phyloP scores from a whole-genome alignment of 2,797 vertebrate species.

The Epinephelus malabaricus region DNA sequence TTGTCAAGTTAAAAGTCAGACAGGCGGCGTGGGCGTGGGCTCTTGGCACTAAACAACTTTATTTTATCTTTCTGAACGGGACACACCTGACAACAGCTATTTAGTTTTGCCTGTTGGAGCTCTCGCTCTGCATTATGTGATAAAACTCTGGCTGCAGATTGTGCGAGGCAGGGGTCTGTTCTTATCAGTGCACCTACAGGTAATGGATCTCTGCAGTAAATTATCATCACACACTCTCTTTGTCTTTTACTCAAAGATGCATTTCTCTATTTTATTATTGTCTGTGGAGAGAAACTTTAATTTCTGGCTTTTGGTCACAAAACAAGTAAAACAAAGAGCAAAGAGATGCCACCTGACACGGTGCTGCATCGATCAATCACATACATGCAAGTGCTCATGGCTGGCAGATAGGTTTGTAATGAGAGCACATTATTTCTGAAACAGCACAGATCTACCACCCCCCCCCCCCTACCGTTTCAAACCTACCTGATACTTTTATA shows the following conservation, averaged over 20 bases:
- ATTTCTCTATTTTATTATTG: neutral
- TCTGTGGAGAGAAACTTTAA: neutral
- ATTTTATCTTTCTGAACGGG: slow-evolving; percentile 17
- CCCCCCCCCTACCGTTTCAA: no score
- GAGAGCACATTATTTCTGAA: no score
- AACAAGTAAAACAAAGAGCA: neutral
- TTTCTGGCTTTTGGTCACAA: neutral
- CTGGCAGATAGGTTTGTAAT: no score
- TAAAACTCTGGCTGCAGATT: slow-evolving; percentile 6
- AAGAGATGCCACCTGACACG: no score
- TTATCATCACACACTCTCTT: neutral
- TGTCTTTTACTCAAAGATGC: neutral
- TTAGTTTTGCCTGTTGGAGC: slow-evolving; percentile 18
- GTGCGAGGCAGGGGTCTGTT: slow-evolving; percentile 2
- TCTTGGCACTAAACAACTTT: slow-evolving; percentile 11
- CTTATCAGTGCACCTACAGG: slow-evolving; percentile 4
- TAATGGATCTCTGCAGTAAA: slow-evolving; percentile 2
- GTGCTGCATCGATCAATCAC: no score
- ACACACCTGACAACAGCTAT: slow-evolving; percentile 30
- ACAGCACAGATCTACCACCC: no score
- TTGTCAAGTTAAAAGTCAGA: slow-evolving; percentile 35
- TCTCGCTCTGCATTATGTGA: slow-evolving; percentile 3
- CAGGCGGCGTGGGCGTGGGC: neutral
- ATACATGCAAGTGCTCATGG: no score
- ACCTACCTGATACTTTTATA: no score